Percentiles rank a stretch among this genome's conserved stretches.
Evolutionary conservation across 2,797 vertebrate species (phyloP).

Genomic region (Sebastes goodei): DNA sequence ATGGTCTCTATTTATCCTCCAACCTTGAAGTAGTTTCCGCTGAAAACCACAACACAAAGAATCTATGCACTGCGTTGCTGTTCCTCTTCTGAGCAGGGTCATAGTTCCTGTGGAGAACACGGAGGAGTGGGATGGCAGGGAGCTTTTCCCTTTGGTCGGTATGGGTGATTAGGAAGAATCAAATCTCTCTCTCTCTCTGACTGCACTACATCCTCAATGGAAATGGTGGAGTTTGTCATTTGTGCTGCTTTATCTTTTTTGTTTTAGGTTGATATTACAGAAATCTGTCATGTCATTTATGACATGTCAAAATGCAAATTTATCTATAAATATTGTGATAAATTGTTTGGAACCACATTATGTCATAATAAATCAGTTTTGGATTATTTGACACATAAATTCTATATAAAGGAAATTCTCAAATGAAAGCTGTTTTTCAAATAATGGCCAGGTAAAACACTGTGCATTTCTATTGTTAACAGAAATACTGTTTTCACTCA

Average conservation of each 20-base stretch:
- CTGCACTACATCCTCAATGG: background rate
- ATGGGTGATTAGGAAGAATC: background rate
- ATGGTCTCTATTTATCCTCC: background rate
- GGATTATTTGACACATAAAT: background rate
- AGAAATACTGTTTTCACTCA: background rate
- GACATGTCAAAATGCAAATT: background rate
- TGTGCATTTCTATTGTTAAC: background rate
- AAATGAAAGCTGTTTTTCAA: background rate
- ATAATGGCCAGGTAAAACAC: background rate
- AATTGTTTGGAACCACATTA: background rate
- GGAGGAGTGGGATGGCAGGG: background rate
- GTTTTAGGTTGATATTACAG: background rate
- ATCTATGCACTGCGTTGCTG: background rate
- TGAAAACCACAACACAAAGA: background rate
- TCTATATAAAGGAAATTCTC: background rate
- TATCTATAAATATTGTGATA: background rate
- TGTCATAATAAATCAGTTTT: background rate
- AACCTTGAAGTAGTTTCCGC: background rate
- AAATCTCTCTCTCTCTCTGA: background rate
- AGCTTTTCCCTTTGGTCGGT: conserved; percentile 4
- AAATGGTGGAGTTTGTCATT: background rate
- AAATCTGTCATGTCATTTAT: background rate
- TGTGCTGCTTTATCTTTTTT: background rate
- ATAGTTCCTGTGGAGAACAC: background rate
- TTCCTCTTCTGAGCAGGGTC: background rate